Evolutionary conservation across 1,140 invertebrate species (phyloP).

Genomic region (Ceratitis capitata): DNA sequence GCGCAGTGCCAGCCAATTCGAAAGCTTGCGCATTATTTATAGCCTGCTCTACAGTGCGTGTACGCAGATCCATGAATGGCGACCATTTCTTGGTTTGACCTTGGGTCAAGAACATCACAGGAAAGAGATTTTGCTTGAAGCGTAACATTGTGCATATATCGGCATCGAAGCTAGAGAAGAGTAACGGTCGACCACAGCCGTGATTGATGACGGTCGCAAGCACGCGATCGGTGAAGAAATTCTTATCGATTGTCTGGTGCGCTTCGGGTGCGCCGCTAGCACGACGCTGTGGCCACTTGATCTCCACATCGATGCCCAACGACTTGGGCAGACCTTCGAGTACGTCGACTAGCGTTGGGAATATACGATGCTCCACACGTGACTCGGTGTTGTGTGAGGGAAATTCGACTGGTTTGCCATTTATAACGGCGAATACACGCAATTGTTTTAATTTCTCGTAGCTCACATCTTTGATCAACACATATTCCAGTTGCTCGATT

Average conservation of each 20-base stretch:
- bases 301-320: constrained; percentile 94
- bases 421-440: constrained; percentile 70
- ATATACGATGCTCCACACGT: constrained; percentile 86
- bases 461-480: constrained; percentile 92
- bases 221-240: constrained; percentile 83
- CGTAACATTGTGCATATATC: constrained; percentile 92
- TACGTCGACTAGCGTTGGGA: constrained; percentile 86
- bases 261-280: constrained; percentile 87
- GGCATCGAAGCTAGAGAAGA: constrained; percentile 95
- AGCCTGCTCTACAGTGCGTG: constrained; percentile 80
- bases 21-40: constrained; percentile 82
- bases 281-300: constrained; percentile 92
- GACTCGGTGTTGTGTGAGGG: constrained; percentile 56
- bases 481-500: constrained; percentile 79
- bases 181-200: constrained; percentile 80
- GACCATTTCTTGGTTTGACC: constrained; percentile 83
- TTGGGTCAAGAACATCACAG: constrained; percentile 91
- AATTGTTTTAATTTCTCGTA: constrained; percentile 86
- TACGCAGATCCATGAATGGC: constrained; percentile 84
- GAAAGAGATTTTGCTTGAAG: constrained; percentile 94
- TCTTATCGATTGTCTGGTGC: constrained; percentile 91
- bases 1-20: constrained; percentile 87
- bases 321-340: constrained; percentile 82
- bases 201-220: constrained; percentile 81
- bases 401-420: constrained; percentile 57